A percentile compares a stretch with the other conserved stretches of the same genome.
Conservation (phyloP, 2,888 invertebrate species). For the Abrostola triplasia region DNA sequence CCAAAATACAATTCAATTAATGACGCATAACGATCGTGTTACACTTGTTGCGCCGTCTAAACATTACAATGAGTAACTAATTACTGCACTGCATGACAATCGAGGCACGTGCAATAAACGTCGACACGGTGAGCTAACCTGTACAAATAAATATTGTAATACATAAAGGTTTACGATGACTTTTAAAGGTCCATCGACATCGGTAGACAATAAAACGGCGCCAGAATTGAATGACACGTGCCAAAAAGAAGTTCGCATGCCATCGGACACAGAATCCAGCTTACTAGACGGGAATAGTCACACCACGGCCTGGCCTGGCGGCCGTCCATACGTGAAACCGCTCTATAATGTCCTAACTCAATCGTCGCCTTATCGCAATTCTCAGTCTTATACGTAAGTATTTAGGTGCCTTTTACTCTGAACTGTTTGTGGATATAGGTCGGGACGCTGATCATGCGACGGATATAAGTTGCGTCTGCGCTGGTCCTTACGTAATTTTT, state of each 20-base stretch:
- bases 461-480: slow-evolving; percentile 84
- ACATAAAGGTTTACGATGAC: slow-evolving; percentile 23
- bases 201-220: slow-evolving; percentile 68
- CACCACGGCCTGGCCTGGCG: slow-evolving; percentile 86
- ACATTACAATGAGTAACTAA: slow-evolving; percentile 60
- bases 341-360: slow-evolving; percentile 71
- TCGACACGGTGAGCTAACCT: slow-evolving; percentile 40
- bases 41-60: slow-evolving; percentile 63
- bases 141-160: slow-evolving; percentile 27
- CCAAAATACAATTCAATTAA: slow-evolving; percentile 68
- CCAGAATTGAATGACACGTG: slow-evolving; percentile 77
- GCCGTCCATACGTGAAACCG: slow-evolving; percentile 76
- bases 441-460: slow-evolving; percentile 64
- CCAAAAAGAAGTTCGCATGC: slow-evolving; percentile 75
- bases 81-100: slow-evolving; percentile 57
- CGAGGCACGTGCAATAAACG: slow-evolving; percentile 53
- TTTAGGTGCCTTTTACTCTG: slow-evolving; percentile 70
- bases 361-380: slow-evolving; percentile 65
- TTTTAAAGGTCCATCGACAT: slow-evolving; percentile 38
- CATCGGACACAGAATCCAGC: slow-evolving; percentile 78
- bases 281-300: slow-evolving; percentile 87
- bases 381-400: slow-evolving; percentile 71
- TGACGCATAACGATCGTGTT: slow-evolving; percentile 67
- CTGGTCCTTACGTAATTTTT: slow-evolving; percentile 83
- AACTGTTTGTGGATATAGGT: slow-evolving; percentile 62